Base-by-base conservation (phyloP, 2,797 vertebrate genomes). In the Aulostomus chinensis region DNA sequence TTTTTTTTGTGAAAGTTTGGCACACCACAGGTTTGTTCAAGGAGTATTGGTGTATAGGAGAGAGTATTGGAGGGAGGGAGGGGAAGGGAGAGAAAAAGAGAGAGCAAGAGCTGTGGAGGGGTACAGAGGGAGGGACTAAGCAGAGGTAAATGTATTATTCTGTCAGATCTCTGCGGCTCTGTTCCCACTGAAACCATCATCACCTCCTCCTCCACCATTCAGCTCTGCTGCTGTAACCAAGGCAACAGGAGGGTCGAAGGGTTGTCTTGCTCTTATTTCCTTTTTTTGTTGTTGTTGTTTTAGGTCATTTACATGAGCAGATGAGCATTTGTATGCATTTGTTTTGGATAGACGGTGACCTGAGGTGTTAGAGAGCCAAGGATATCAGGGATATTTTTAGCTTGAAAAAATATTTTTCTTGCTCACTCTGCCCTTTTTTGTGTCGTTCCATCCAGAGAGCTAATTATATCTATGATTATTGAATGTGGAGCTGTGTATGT, bases 111-210 rank as follows among this genome's bases (percentile, higher is more conserved):
- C 52, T 24, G 35, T 43, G 45, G 21, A 17, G 34, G 36, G 38
- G 21, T 1, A 7, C 12, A 33, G 49, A 35, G 45, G 34, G 40
- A 42, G 36, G 22, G 63, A 54, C 52, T 41, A 46, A 61, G 21
- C 41, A 37, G 38, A 50, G 53, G 42, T 72, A 49, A 36, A 79
- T 83, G 22, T 67, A 73, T 79, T 68, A 86, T 87, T 77, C 83
- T 73, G 61, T 79, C 67, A 76, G 73, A 73, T 81, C 67, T 73
- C 63, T 30, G 30, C 25, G 7, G 16, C 54, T 63, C 34, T 24
- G 28, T 60, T 73, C 58, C 51, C 63, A 64, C 40, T 54, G 51
- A 75, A 78, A 50, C 66, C 53, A 68, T 72, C 46, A 58, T 52
- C 55, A 42, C 47, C 29, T 42, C 56, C 63, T 47, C 68, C 41